Evolutionary conservation across 2,888 invertebrate species (phyloP).

Genomic region (Microplitis manilae): DNA sequence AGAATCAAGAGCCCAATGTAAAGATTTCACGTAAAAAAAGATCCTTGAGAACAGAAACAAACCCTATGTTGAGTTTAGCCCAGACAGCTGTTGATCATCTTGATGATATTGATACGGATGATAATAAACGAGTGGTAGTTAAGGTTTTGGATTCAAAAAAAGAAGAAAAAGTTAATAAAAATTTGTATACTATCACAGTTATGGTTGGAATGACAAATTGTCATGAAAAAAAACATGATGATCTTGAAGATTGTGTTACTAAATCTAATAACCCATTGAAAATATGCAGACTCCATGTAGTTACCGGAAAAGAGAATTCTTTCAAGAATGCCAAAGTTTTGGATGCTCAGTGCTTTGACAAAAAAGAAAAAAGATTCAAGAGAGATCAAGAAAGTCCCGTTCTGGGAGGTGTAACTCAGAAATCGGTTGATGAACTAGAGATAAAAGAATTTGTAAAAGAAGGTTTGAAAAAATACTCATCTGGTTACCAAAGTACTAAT

Average conservation of each 20-base stretch:
- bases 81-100: slow-evolving; percentile 72
- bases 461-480: slow-evolving; percentile 56
- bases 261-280: slow-evolving; percentile 63
- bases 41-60: slow-evolving; percentile 55
- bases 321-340: slow-evolving; percentile 71
- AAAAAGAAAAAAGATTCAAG: slow-evolving; percentile 38
- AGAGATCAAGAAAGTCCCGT: slow-evolving; percentile 23
- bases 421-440: slow-evolving; percentile 51
- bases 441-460: slow-evolving; percentile 49
- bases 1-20: slow-evolving; percentile 23
- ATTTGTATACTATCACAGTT: slow-evolving; percentile 69
- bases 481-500: slow-evolving; percentile 49
- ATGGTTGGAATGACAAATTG: slow-evolving; percentile 72
- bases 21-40: slow-evolving; percentile 46
- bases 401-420: slow-evolving; percentile 47
- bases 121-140: slow-evolving; percentile 71
- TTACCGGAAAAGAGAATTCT: slow-evolving; percentile 65
- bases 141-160: slow-evolving; percentile 72
- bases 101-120: slow-evolving; percentile 73
- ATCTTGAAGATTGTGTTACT: slow-evolving; percentile 49
- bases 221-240: slow-evolving; percentile 51
- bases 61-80: slow-evolving; percentile 68
- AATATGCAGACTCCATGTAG: slow-evolving; percentile 75
- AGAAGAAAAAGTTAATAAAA: slow-evolving; percentile 62
- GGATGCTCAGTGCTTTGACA: slow-evolving; percentile 73